These are phyloP conservation scores for Dryadula phaetusa DNA, from an alignment of 2,888 invertebrate species.

Conservation along the genomic window DNA sequence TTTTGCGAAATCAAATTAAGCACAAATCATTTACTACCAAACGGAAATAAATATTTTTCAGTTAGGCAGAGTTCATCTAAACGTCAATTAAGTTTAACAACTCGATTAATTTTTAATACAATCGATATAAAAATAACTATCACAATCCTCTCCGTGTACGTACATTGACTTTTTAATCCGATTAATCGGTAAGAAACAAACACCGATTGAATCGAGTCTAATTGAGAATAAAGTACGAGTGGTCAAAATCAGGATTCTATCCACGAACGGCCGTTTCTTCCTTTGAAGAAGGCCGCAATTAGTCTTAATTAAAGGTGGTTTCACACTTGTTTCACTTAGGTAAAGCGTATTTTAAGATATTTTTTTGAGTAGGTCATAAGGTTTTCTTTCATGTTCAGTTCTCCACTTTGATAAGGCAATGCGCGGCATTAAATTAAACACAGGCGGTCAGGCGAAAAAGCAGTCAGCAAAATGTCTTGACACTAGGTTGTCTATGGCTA, in stretches of 20 bases:
- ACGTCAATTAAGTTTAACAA: background rate
- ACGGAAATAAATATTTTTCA: no score
- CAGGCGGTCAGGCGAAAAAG: no score
- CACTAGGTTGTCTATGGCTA: no score
- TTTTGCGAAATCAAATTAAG: no score
- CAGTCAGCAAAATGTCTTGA: no score
- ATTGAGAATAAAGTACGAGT: conserved; percentile 48
- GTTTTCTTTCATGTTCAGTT: no score
- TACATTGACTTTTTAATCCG: conserved; percentile 42
- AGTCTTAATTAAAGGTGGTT: conserved; percentile 68
- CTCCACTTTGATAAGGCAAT: no score
- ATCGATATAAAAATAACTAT: background rate
- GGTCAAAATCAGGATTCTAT: conserved; percentile 40
- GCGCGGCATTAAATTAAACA: no score
- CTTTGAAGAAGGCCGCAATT: conserved; percentile 63
- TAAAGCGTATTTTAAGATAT: conserved; percentile 20
- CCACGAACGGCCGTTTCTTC: conserved; percentile 46
- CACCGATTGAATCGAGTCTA: conserved; percentile 46
- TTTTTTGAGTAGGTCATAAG: background rate
- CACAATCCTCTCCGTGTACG: background rate
- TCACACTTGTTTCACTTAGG: conserved; percentile 25
- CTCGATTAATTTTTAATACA: background rate
- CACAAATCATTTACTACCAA: no score
- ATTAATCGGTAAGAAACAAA: conserved; percentile 44
- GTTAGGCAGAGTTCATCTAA: background rate